Evolutionary conservation across 2,888 invertebrate genomes (phyloP), one percentile per base, ranked within the genome.

Genomic region (Cheilosia impressa): DNA sequence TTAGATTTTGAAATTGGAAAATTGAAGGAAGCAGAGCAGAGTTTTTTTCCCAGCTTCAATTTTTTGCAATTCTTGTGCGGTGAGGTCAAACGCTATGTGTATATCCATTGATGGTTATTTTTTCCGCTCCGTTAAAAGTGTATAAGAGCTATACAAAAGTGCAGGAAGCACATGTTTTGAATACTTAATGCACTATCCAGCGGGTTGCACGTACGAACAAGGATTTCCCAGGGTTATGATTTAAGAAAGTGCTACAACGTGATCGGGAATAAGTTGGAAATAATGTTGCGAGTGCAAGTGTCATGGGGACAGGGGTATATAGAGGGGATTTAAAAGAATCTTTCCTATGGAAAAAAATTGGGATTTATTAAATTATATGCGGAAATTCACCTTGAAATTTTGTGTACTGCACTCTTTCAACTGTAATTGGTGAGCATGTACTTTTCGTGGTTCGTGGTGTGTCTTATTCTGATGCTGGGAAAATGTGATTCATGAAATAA

Each of bases 1-100:
- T 82, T 82, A 45, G 69, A 65, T 82, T 82, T 71, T 66, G 31
- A 71, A 82, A 82, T 77, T 82, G 76, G 76, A 71, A 82, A 82
- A 82, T 60, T 38, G 60, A 65, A 71, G 63, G 31, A 43, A 50
- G 17, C 43, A 15, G 13, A 5, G 5, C 17, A 50, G 10, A 34
- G 15, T 31, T 50, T 65, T 27, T 52, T 19, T 22, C 10, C 22
- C 43, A 31, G 13, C 68, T 19, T 22, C 22, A 10, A 22, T 13
- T 22, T 24, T 52, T 15, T 52, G 4, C 24, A 10, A 27, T 15
- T 52, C 45, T 45, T 47, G 58, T 62, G 45, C 60, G 66, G 13
- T 81, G 69, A 71, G 76, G 69, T 71, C 71, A 76, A 66, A 45
- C 38, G n/a, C 22, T 72, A 34, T 72, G 65, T 72, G 66, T 79